phyloP scores from a whole-genome alignment of 2,888 invertebrate genomes.

The Petrolisthes manimaculis region DNA sequence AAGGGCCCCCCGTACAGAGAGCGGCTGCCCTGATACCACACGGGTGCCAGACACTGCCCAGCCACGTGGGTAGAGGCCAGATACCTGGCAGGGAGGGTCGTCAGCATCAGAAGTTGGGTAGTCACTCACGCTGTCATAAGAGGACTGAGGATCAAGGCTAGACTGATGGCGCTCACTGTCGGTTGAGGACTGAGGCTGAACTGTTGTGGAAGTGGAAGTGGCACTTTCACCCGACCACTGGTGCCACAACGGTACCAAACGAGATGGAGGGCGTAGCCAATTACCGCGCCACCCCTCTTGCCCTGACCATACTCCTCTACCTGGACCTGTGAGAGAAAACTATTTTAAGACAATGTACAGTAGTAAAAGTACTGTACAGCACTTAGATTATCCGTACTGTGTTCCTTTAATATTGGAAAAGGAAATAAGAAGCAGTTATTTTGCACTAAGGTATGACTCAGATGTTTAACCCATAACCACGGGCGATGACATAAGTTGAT shows the following conservation, averaged over 20 bases:
- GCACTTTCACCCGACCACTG: conserved; percentile 54
- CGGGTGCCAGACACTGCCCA: conserved; percentile 62
- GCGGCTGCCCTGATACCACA: conserved; percentile 61
- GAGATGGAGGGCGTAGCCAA: conserved; percentile 47
- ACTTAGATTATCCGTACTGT: too few relatives aligned
- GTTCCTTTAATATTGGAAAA: too few relatives aligned
- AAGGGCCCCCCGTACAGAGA: conserved; percentile 47
- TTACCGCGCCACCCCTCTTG: conserved; percentile 32
- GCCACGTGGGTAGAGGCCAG: conserved; percentile 62
- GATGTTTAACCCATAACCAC: too few relatives aligned
- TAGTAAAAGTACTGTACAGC: too few relatives aligned
- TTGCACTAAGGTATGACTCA: too few relatives aligned
- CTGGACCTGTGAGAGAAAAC: background rate
- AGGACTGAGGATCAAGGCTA: conserved; percentile 56
- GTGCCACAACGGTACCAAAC: conserved; percentile 36
- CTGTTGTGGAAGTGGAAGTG: conserved; percentile 52
- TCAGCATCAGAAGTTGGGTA: conserved; percentile 52
- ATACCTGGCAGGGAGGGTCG: conserved; percentile 42
- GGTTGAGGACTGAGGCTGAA: conserved; percentile 52
- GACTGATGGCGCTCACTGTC: conserved; percentile 50
- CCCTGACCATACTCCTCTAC: conserved; percentile 19
- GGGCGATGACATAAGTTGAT: too few relatives aligned
- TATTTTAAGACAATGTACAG: background rate
- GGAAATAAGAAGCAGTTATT: too few relatives aligned
- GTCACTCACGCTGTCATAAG: conserved; percentile 54